These are phyloP conservation scores for Vannuccia rotundouncinata DNA, from an alignment of 2,888 invertebrate species.

Conservation along the genomic window DNA sequence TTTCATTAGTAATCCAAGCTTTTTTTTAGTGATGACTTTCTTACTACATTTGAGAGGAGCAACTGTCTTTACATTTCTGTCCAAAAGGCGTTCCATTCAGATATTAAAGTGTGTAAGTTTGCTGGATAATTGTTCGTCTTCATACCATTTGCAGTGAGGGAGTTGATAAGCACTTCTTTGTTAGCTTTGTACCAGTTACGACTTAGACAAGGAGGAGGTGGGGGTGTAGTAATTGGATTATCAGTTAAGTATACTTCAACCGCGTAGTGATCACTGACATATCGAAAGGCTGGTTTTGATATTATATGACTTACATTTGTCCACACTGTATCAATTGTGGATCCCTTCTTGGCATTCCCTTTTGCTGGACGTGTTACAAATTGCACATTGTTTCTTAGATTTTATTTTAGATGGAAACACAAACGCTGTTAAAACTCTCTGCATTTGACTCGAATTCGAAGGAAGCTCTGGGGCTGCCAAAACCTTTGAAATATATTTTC, in stretches of 20 bases:
- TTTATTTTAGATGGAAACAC: too few species aligned
- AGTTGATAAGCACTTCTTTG: neutral
- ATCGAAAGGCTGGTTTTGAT: neutral
- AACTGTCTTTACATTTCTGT: neutral
- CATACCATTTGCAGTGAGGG: neutral
- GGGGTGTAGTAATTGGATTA: neutral
- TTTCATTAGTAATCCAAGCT: neutral
- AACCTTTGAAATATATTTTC: too few species aligned
- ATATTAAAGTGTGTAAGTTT: neutral
- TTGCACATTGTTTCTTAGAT: conserved; percentile 3
- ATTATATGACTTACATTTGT: neutral
- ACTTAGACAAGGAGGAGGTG: neutral
- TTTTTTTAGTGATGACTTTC: neutral
- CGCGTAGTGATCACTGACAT: neutral
- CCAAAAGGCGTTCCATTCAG: neutral
- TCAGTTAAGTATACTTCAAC: neutral
- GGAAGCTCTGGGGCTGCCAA: too few species aligned
- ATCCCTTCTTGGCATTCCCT: neutral
- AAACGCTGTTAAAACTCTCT: too few species aligned
- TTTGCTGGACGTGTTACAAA: neutral
- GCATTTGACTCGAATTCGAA: too few species aligned
- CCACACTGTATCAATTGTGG: neutral
- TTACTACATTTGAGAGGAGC: neutral
- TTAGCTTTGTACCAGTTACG: neutral
- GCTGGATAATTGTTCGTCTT: neutral